Conservation (phyloP, 2,113 vertebrate genomes). For the Australoheros scitulus region DNA sequence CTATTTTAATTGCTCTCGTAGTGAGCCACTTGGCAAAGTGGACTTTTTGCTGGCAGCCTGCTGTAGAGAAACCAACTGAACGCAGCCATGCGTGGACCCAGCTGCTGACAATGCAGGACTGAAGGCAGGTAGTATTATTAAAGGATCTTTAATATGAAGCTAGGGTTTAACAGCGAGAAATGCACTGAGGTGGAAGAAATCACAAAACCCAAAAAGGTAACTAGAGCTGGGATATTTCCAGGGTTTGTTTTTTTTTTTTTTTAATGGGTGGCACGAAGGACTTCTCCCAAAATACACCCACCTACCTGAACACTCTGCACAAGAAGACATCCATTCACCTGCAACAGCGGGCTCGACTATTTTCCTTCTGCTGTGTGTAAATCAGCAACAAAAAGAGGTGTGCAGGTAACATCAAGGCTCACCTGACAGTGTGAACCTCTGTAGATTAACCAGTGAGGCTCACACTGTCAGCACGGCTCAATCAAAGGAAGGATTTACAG, state of each 20-base stretch:
- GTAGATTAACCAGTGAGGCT: too few species aligned
- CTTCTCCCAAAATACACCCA: neutral
- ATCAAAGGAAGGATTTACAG: too few species aligned
- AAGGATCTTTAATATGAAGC: constrained; percentile 2
- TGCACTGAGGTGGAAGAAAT: neutral
- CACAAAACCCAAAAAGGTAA: neutral
- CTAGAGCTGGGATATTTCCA: neutral
- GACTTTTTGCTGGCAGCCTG: neutral
- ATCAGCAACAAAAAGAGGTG: neutral
- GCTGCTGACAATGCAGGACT: neutral
- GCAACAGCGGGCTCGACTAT: neutral
- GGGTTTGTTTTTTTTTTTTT: neutral
- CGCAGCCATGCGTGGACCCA: neutral
- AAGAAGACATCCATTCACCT: neutral
- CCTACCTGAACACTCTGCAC: neutral
- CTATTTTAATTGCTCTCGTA: neutral
- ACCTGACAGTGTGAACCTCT: too few species aligned
- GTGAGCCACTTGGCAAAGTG: neutral
- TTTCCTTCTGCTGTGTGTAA: neutral
- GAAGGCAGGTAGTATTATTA: neutral
- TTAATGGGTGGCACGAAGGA: neutral
- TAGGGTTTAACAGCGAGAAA: constrained; percentile 4
- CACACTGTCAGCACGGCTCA: too few species aligned
- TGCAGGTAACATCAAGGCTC: too few species aligned
- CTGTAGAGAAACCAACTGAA: neutral